Percentiles rank a stretch among this genome's conserved stretches.
Evolutionary conservation across 2,888 invertebrate species (phyloP).

Genomic region (Chalcis sispes): DNA sequence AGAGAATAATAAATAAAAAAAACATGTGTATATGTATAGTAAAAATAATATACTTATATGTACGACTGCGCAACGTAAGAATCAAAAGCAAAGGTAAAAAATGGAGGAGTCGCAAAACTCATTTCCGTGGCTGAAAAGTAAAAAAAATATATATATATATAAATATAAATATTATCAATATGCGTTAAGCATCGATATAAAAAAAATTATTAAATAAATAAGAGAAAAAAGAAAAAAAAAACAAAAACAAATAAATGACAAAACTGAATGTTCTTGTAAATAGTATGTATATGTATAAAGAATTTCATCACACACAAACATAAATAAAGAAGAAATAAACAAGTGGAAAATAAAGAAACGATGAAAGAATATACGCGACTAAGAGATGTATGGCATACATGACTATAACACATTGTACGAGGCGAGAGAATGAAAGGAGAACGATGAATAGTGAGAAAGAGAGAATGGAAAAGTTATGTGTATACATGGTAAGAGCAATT

Average conservation of each 20-base stretch:
- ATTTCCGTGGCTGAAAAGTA: conserved; percentile 30
- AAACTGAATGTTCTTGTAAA: conserved; percentile 65
- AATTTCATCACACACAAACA: conserved; percentile 44
- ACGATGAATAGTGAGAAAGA: conserved; percentile 21
- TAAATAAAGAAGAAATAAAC: too few species aligned
- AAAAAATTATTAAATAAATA: conserved; percentile 11
- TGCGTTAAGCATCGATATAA: conserved; percentile 50
- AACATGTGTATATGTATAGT: conserved; percentile 42
- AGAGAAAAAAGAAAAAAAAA: conserved; percentile 19
- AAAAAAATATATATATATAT: conserved; percentile 38
- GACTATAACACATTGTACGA: conserved; percentile 22
- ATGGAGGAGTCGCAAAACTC: conserved; percentile 7
- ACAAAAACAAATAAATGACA: conserved; percentile 26
- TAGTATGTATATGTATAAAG: conserved; percentile 64
- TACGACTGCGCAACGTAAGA: conserved; percentile 52
- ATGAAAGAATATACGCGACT: background rate
- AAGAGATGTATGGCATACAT: conserved; percentile 34
- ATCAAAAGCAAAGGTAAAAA: conserved; percentile 39
- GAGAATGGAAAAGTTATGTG: conserved; percentile 25
- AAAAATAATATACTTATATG: conserved; percentile 42
- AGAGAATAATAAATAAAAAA: conserved; percentile 4
- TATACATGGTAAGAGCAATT: conserved; percentile 22
- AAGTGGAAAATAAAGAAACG: conserved; percentile 17
- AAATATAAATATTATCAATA: conserved; percentile 43
- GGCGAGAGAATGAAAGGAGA: conserved; percentile 39